Base-by-base conservation (phyloP, 2,888 invertebrate species). In the Protodeltote pygarga region DNA sequence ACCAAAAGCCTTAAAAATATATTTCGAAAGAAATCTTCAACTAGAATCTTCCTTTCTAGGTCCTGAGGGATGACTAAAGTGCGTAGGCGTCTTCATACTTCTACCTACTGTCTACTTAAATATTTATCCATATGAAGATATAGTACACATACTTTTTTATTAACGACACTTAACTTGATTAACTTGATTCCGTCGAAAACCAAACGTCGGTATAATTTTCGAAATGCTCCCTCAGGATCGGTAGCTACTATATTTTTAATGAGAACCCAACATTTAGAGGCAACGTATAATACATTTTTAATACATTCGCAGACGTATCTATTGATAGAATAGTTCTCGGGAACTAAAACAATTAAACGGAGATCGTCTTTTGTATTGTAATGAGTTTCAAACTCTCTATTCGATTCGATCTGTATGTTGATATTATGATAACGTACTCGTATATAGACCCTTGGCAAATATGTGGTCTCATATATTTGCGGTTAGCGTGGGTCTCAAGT, bases 371-470 rank as follows among this genome's bases (percentile, higher is more conserved):
- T 40, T 40, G 34, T 31, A 8, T 10, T 11, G n/a, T 23, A 29
- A 34, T 40, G 46, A 42, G 46, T 52, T 42, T 35, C 21, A 25
- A 46, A 33, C 20, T 33, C 9, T 6, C 13, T 33, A 33, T 33
- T 10, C 31, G 37, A 21, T 20, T 20, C 16, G 5, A 37, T 20
- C 13, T 32, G 20, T 28, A 10, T 9, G 28, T 23, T 15, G n/a
- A 10, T 31, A 13, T 17, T 31, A 28, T 21, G 9, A 13, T 13
- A 29, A n/a, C 6, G 9, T 21, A 20, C 5, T 15, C 24, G 24
- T 31, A 8, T 19, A 35, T 39, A 29, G 42, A 37, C 32, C 44
- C 59, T 54, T 33, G 42, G 58, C 57, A 64, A 60, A 64, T 64
- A 59, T 45, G 47, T 24, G 45, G 49, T 48, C 27, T 57, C 44